phyloP scores from a whole-genome alignment of 2,113 vertebrate genomes.

The Erinaceus europaeus region DNA sequence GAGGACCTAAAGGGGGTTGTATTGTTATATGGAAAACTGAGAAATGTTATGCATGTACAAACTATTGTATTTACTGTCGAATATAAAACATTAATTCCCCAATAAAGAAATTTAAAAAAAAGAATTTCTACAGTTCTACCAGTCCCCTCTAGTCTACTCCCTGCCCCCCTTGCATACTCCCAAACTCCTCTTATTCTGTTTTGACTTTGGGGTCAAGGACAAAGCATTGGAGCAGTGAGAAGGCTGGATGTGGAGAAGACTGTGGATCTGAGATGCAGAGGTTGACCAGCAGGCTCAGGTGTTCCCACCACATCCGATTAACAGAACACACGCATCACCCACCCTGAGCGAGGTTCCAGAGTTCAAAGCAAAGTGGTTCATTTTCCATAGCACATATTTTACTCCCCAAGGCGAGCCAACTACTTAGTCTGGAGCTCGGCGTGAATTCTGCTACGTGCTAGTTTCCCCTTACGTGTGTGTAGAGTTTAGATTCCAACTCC shows the following conservation, averaged over 20 bases:
- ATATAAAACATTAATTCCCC: no score
- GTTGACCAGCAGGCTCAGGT: neutral
- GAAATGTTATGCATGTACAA: no score
- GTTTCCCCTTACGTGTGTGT: accelerated
- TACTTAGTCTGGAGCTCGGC: neutral
- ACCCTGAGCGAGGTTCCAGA: neutral
- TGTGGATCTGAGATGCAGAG: neutral
- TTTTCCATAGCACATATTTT: neutral
- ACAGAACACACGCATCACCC: neutral
- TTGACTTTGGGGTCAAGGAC: neutral
- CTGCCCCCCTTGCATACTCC: no score
- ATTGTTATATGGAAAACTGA: no score
- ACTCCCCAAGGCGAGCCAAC: neutral
- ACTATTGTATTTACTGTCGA: no score
- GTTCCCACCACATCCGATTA: neutral
- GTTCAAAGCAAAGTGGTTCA: neutral
- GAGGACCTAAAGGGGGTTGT: no score
- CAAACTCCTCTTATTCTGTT: neutral
- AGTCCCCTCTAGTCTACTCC: no score
- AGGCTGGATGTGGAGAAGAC: neutral
- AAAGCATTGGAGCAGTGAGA: neutral
- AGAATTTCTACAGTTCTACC: no score
- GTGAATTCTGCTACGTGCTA: neutral
- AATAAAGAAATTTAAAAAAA: no score
- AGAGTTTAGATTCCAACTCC: neutral